Conservation (phyloP, 92 coral and sea anemone genomes). For the Virgularia gustaviana region DNA sequence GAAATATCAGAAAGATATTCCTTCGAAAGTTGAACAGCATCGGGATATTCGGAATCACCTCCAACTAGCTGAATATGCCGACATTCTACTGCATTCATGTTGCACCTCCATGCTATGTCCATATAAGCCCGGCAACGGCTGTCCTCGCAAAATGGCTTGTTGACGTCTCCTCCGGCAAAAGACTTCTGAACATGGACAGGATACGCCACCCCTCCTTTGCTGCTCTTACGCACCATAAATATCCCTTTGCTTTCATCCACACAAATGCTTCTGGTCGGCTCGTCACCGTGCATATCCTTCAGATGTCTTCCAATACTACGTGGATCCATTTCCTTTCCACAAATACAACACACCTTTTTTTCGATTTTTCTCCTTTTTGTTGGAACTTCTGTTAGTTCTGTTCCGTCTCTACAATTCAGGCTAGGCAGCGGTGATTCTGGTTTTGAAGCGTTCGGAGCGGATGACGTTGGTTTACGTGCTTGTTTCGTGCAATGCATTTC, state of each 20-base stretch:
- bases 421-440: neutral
- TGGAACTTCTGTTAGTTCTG: neutral
- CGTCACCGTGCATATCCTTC: slow-evolving; percentile 19
- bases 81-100: slow-evolving; percentile 48
- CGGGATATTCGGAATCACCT: slow-evolving; percentile 18
- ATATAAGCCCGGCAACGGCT: slow-evolving; percentile 14
- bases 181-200: slow-evolving; percentile 52
- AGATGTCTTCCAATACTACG: slow-evolving; percentile 48
- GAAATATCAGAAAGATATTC: slow-evolving; percentile 42
- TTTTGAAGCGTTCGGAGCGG: neutral
- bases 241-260: slow-evolving; percentile 39
- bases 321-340: slow-evolving; percentile 48
- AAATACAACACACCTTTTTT: slow-evolving; percentile 40
- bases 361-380: slow-evolving; percentile 3
- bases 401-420: neutral
- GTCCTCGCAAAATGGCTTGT: slow-evolving; percentile 13
- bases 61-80: slow-evolving; percentile 45
- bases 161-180: neutral
- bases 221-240: slow-evolving; percentile 40
- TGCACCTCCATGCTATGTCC: slow-evolving; percentile 63
- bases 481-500: neutral
- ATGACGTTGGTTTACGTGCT: neutral
- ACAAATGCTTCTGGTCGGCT: slow-evolving; percentile 6
- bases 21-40: slow-evolving; percentile 7
- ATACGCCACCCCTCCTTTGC: slow-evolving; percentile 46